Base-by-base conservation (phyloP, 2,888 invertebrate genomes). In the Sinohyriopsis cumingii region DNA sequence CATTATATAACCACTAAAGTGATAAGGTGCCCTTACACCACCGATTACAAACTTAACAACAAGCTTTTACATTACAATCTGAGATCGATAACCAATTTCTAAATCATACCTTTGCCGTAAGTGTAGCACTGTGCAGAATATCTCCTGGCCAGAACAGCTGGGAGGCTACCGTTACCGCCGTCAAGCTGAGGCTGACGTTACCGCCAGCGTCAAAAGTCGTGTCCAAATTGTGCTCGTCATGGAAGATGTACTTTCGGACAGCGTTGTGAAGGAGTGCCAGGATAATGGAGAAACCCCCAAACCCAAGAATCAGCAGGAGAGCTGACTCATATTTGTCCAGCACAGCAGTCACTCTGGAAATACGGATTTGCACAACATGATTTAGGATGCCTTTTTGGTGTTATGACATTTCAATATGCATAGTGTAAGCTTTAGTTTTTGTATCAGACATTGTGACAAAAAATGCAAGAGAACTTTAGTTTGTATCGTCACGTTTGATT, bases 191-290 rank as follows among this genome's bases (percentile, higher is more conserved):
- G 66, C 83, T 84, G 55, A 86, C 86, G 76, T 86, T 86, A 54
- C 86, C 86, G 28, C 86, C 86, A 9, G 86, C 86, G 77, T 86
- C 86, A 76, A 86, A 86, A 20, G 86, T 86, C 55, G 86, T 85
- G 71, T 86, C 86, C 56, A 86, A 78, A 69, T 85, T 86, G 67
- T 86, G 84, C 66, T 85, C 85, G 63, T 86, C 86, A 60, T 86
- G 86, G 70, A 84, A 86, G 20, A 86, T 82, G 67, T 86, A 77
- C 68, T 86, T 86, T 59, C 86, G 72, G 59, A 86, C 79, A 57
- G 84, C 82, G 71, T 86, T 86, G 72, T 86, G 83, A 53, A 86
- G 69, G 45, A 86, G 75, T 20, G 86, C 86, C 19, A 86, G 80
- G 24, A 86, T 78, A 56, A 86, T 81, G 22, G 86, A 86, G 68